phyloP scores from a whole-genome alignment of 2,113 vertebrate species.

The Martes martes region DNA sequence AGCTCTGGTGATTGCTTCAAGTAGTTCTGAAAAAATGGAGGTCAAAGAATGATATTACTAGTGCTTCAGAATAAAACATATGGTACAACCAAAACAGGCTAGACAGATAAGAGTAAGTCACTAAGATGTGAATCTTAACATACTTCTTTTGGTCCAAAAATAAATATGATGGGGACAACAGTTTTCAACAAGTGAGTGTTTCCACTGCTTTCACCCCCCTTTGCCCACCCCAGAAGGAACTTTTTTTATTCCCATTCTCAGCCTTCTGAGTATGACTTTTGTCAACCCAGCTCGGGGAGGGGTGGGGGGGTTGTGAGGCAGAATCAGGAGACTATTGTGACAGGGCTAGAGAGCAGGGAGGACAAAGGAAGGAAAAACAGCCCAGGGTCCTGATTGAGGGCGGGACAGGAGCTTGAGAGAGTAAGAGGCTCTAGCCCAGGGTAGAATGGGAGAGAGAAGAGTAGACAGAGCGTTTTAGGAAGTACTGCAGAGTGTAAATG shows the following conservation, averaged over 20 bases:
- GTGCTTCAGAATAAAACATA: neutral
- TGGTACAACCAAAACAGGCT: neutral
- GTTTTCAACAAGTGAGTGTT: constrained; percentile 22
- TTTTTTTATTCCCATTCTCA: neutral
- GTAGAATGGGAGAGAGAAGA: neutral
- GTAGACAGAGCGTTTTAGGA: neutral
- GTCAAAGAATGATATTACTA: neutral
- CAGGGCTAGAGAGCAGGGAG: neutral
- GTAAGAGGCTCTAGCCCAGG: neutral
- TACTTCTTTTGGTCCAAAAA: neutral
- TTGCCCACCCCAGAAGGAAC: neutral
- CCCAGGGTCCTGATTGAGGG: neutral
- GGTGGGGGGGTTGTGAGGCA: neutral
- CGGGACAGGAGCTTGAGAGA: neutral
- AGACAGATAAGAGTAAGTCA: neutral
- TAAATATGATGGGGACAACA: neutral
- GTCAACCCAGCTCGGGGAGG: neutral
- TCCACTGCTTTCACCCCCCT: neutral
- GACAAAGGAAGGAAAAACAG: neutral
- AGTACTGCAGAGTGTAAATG: neutral
- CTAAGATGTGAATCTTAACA: neutral
- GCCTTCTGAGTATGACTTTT: constrained; percentile 11
- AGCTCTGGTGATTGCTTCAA: neutral
- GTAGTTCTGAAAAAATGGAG: neutral
- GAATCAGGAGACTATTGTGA: neutral